A percentile compares a stretch with the other conserved stretches of the same genome.
Evolutionary conservation across 30 jellyfish, hydroid and myxozoan species (phyloP).

Genomic region (Turritopsis rubra): DNA sequence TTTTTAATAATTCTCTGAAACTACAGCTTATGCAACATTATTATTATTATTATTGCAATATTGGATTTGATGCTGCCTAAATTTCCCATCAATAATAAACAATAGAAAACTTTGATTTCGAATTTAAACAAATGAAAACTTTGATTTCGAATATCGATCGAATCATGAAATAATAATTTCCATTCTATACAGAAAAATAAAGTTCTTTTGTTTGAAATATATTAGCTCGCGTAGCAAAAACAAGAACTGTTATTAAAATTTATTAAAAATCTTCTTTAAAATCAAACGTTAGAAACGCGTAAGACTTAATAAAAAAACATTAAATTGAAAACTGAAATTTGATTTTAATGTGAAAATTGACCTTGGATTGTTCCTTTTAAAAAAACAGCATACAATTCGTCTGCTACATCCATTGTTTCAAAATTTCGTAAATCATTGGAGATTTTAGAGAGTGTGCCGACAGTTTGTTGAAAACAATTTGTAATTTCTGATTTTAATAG

Average conservation of each 20-base stretch:
- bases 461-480: background rate
- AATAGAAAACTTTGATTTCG: background rate
- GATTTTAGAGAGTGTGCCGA: background rate
- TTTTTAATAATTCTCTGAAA: background rate
- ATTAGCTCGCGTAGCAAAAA: too few relatives aligned
- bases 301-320: background rate
- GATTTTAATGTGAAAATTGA: background rate
- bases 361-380: background rate
- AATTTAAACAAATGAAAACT: too few relatives aligned
- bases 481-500: background rate
- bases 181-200: background rate
- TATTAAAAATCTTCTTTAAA: too few relatives aligned
- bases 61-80: too few relatives aligned
- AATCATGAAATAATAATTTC: background rate
- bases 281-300: too few relatives aligned
- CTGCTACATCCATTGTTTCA: background rate
- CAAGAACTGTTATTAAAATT: too few relatives aligned
- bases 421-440: background rate
- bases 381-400: background rate
- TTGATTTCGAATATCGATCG: background rate
- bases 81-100: background rate
- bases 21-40: too few relatives aligned
- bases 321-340: background rate
- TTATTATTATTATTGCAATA: background rate
- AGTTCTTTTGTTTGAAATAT: too few relatives aligned